phyloP scores from a whole-genome alignment of 2,113 vertebrate genomes.

The Cisticola juncidis region DNA sequence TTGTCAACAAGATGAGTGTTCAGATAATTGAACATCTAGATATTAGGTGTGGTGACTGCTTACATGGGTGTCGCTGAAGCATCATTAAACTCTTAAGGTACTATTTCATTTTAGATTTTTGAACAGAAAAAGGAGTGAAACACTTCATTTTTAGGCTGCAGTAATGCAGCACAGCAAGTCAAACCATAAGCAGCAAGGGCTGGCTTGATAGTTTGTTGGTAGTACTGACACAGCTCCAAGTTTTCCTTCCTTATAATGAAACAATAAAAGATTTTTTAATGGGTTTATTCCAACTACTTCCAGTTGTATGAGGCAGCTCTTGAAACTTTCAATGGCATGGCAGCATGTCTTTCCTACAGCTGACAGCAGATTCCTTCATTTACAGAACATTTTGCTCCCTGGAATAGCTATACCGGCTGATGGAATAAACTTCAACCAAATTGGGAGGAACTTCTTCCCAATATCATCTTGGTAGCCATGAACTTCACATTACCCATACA shows the following conservation, averaged over 20 bases:
- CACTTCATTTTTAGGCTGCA: neutral
- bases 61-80: neutral
- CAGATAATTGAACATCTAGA: neutral
- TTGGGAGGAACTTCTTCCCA: neutral
- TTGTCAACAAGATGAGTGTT: neutral
- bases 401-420: neutral
- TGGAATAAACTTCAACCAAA: neutral
- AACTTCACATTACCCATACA: fast-evolving
- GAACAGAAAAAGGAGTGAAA: neutral
- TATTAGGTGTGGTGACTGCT: neutral
- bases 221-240: neutral
- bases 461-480: neutral
- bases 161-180: neutral
- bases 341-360: neutral
- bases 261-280: neutral
- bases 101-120: neutral
- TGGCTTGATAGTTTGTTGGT: neutral
- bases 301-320: neutral
- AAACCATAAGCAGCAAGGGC: neutral
- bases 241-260: neutral
- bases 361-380: neutral
- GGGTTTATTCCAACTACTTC: neutral
- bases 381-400: neutral
- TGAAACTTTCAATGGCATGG: neutral
- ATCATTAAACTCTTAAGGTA: neutral